Percentiles rank a stretch among this genome's conserved stretches.
Conservation (phyloP, 2,888 invertebrate genomes). For the Drosophila maculinotata region DNA sequence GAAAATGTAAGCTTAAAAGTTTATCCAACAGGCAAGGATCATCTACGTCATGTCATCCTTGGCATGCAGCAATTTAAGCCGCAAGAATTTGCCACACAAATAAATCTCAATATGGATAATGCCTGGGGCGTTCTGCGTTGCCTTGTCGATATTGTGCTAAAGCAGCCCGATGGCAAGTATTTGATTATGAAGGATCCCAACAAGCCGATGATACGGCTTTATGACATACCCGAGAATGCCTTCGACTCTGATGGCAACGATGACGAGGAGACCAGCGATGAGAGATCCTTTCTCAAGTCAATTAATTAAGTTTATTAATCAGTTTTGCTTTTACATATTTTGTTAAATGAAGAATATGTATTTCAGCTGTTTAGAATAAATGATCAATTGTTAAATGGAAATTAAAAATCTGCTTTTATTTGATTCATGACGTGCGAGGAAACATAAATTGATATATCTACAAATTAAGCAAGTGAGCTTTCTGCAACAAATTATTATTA, state of each 20-base stretch:
- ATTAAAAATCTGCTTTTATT: too few species aligned
- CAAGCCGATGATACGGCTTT: conserved; percentile 98
- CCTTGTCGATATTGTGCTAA: conserved; percentile 98
- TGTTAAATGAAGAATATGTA: neutral
- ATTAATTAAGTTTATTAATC: conserved; percentile 3
- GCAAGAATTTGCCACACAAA: conserved; percentile 98
- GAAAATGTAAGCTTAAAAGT: too few species aligned
- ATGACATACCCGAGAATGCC: conserved; percentile 99
- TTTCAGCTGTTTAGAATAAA: too few species aligned
- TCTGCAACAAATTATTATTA: too few species aligned
- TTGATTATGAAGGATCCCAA: conserved; percentile 99
- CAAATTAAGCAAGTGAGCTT: too few species aligned
- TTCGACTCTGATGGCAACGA: conserved; percentile 93
- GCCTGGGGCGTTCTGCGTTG: conserved; percentile 99
- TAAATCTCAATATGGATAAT: conserved; percentile 99
- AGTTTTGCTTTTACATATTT: neutral
- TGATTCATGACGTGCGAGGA: too few species aligned
- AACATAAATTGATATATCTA: too few species aligned
- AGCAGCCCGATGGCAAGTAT: conserved; percentile 98
- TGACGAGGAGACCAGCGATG: conserved; percentile 68
- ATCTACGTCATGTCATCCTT: conserved; percentile 97
- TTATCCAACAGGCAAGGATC: conserved; percentile 87
- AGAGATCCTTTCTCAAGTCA: conserved; percentile 21
- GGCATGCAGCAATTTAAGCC: conserved; percentile 99
- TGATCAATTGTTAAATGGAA: too few species aligned